Conservation (phyloP, 2,113 vertebrate species). For the Hiodon alosoides region DNA sequence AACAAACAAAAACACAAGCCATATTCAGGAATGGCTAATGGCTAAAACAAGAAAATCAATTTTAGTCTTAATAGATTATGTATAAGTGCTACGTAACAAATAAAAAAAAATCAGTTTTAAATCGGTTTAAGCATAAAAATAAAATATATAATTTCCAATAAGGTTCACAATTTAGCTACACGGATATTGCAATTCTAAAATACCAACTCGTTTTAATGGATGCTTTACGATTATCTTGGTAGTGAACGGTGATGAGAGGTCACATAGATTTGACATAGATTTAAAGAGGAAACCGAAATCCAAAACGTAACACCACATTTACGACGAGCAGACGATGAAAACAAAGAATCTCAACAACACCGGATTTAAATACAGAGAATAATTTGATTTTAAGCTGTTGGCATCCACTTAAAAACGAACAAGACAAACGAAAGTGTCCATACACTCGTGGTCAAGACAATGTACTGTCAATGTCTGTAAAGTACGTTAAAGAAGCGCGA, state of each 20-base stretch:
- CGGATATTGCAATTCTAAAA: conserved; percentile 74
- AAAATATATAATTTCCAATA: conserved; percentile 65
- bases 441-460: conserved; percentile 80
- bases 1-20: conserved; percentile 68
- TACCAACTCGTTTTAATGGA: conserved; percentile 58
- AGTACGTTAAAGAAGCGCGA: conserved; percentile 88
- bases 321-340: conserved; percentile 68
- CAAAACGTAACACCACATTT: conserved; percentile 51
- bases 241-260: conserved; percentile 51
- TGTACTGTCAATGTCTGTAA: conserved; percentile 85
- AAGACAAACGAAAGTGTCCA: conserved; percentile 77
- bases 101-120: conserved; percentile 61
- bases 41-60: conserved; percentile 47
- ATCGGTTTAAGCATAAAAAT: conserved; percentile 57
- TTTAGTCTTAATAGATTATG: conserved; percentile 47
- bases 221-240: conserved; percentile 47
- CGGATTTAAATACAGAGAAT: conserved; percentile 65
- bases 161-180: conserved; percentile 70
- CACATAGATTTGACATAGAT: conserved; percentile 52
- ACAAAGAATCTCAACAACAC: conserved; percentile 65
- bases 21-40: conserved; percentile 53
- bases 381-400: conserved; percentile 79
- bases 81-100: conserved; percentile 72
- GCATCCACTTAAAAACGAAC: conserved; percentile 84
- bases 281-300: conserved; percentile 54